phyloP scores from a whole-genome alignment of 1,140 invertebrate species.

The Papilio glaucus region DNA sequence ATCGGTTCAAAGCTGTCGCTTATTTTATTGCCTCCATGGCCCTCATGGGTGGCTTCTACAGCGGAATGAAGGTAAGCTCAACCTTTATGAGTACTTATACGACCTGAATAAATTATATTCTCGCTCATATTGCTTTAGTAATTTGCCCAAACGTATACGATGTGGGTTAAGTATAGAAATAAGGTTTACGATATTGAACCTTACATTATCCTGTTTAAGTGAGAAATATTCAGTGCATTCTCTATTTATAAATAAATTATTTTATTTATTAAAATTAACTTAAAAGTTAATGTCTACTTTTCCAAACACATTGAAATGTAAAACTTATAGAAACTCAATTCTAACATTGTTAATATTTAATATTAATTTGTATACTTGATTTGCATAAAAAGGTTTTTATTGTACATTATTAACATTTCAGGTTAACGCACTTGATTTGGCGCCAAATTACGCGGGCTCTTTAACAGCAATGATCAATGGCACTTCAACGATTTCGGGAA shows the following conservation, averaged over 20 bases:
- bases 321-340: no score
- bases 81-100: not conserved
- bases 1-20: constrained; percentile 81
- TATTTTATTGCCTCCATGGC: constrained; percentile 88
- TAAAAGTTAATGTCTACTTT: not conserved
- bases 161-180: no score
- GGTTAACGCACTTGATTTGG: constrained; percentile 92
- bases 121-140: not conserved
- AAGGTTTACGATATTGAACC: no score
- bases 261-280: no score
- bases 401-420: constrained; percentile 72
- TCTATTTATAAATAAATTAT: no score
- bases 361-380: no score
- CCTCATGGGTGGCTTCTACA: constrained; percentile 88
- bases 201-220: no score
- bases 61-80: constrained; percentile 85
- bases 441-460: constrained; percentile 92
- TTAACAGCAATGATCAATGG: constrained; percentile 94
- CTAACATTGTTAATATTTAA: no score
- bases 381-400: constrained; percentile 33
- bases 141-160: not conserved
- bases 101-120: constrained; percentile 24
- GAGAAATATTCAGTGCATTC: no score
- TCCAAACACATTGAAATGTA: not conserved
- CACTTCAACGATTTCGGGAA: constrained; percentile 91